Percentiles rank a stretch among this genome's conserved stretches.
These are phyloP conservation scores for Lasioglossum villosulum DNA, from an alignment of 2,888 invertebrate genomes.

Conservation along the genomic window DNA sequence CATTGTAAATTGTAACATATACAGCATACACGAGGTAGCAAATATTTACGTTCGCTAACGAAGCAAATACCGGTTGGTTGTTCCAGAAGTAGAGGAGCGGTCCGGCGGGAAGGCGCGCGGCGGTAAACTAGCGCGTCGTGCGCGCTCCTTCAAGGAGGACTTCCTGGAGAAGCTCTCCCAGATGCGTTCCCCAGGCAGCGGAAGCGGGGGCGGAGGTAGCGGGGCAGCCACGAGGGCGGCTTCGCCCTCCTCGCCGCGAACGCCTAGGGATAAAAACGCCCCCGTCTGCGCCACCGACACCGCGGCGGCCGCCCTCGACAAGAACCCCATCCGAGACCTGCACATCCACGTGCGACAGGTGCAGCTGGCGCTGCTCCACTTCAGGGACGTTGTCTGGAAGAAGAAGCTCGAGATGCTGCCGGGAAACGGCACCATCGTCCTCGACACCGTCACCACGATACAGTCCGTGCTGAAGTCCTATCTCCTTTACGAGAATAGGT, in stretches of 20 bases:
- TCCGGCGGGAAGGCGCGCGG: slow-evolving; percentile 92
- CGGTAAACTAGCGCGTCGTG: slow-evolving; percentile 94
- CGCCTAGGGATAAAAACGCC: slow-evolving; percentile 84
- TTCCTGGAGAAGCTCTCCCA: slow-evolving; percentile 95
- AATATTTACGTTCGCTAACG: slow-evolving; percentile 6
- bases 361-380: slow-evolving; percentile 92
- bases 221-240: slow-evolving; percentile 83
- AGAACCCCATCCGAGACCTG: slow-evolving; percentile 89
- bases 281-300: slow-evolving; percentile 82
- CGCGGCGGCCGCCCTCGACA: slow-evolving; percentile 81
- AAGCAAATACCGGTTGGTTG: slow-evolving; percentile 2
- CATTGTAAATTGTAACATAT: slow-evolving; percentile 4
- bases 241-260: slow-evolving; percentile 85
- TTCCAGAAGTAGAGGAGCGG: slow-evolving; percentile 85
- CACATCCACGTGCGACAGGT: slow-evolving; percentile 91
- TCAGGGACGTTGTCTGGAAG: slow-evolving; percentile 96
- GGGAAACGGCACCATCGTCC: slow-evolving; percentile 96
- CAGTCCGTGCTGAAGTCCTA: slow-evolving; percentile 87
- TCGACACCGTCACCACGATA: slow-evolving; percentile 96
- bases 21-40: neutral
- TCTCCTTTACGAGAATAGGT: slow-evolving; percentile 86
- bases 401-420: slow-evolving; percentile 97
- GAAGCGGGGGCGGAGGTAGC: slow-evolving; percentile 83
- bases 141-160: slow-evolving; percentile 96
- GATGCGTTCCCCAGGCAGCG: slow-evolving; percentile 91